phyloP scores from a whole-genome alignment of 1,140 invertebrate genomes.

The Mizuhopecten yessoensis region DNA sequence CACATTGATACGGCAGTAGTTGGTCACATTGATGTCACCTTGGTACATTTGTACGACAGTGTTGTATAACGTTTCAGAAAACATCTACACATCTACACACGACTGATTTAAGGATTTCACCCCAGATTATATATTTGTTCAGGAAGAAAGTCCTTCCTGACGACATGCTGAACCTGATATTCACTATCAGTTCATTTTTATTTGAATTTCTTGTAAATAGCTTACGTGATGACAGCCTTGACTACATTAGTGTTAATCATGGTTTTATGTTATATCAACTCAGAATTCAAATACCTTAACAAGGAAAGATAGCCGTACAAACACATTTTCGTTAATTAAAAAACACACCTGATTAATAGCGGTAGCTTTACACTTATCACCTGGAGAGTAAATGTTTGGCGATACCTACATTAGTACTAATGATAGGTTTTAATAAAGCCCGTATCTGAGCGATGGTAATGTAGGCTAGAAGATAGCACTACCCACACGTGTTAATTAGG shows the following conservation, averaged over 20 bases:
- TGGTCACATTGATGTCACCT: no score
- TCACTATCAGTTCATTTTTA: no score
- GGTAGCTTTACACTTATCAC: background rate
- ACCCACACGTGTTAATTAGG: background rate
- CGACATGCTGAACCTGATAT: no score
- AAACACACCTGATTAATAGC: background rate
- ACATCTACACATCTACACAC: no score
- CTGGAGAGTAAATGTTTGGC: background rate
- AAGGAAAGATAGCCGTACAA: background rate
- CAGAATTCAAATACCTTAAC: background rate
- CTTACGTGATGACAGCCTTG: no score
- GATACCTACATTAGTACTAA: background rate
- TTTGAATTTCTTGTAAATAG: no score
- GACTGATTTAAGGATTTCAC: no score
- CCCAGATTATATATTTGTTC: no score
- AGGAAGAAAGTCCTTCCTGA: no score
- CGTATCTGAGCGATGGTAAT: background rate
- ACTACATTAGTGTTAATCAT: background rate
- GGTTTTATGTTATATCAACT: background rate
- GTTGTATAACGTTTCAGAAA: no score
- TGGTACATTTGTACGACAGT: no score
- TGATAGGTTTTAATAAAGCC: background rate
- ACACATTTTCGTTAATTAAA: constrained; percentile 14
- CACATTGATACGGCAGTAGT: no score
- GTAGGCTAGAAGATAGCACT: background rate